phyloP scores from a whole-genome alignment of 1,140 invertebrate species.

The Aphelenchoides fujianensis region DNA sequence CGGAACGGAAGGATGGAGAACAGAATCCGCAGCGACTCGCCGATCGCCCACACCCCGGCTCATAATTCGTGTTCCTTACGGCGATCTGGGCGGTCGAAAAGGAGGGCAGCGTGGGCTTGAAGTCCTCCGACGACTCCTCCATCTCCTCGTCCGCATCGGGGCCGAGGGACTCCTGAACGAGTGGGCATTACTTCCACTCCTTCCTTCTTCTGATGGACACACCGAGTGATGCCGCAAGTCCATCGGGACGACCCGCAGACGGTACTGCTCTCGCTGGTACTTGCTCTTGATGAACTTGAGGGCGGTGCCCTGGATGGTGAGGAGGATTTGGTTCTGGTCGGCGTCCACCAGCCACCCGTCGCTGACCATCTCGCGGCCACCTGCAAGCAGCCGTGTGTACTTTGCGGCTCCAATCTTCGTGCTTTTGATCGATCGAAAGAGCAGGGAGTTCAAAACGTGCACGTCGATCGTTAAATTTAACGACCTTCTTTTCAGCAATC shows the following conservation, averaged over 20 bases:
- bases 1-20: too few species aligned
- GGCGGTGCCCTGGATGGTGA: conserved; percentile 52
- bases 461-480: too few species aligned
- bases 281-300: conserved; percentile 59
- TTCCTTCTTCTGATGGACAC: too few species aligned
- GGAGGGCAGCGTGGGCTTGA: conserved; percentile 44
- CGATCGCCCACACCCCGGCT: background rate
- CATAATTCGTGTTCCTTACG: conserved; percentile 38
- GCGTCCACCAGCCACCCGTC: conserved; percentile 56
- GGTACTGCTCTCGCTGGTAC: conserved; percentile 44
- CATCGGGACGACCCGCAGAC: conserved; percentile 51
- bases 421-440: too few species aligned
- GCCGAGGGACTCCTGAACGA: conserved; percentile 15
- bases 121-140: conserved; percentile 28
- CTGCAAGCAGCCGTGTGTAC: conserved; percentile 37
- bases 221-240: conserved; percentile 55
- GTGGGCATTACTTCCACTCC: too few species aligned
- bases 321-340: conserved; percentile 55
- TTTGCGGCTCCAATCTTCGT: too few species aligned
- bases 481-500: too few species aligned
- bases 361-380: conserved; percentile 50
- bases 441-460: too few species aligned
- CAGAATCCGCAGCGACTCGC: too few species aligned
- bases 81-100: conserved; percentile 52
- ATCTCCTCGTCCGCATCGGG: conserved; percentile 35